Evolutionary conservation across 2,888 invertebrate species (phyloP).

Genomic region (Chloroclysta siterata): DNA sequence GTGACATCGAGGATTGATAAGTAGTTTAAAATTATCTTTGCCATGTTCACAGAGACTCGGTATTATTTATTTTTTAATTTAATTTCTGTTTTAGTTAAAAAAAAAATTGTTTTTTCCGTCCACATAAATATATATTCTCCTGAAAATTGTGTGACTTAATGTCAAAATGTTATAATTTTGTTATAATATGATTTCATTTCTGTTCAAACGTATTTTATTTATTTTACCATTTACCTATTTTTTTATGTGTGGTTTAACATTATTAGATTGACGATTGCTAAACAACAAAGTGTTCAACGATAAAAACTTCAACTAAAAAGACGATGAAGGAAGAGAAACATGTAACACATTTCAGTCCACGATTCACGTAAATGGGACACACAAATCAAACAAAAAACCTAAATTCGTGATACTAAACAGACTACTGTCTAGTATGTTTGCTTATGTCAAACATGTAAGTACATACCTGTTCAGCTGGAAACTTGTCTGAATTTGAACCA

Average conservation of each 20-base stretch:
- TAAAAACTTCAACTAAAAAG: slow-evolving; percentile 22
- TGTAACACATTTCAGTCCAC: slow-evolving; percentile 26
- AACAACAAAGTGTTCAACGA: slow-evolving; percentile 11
- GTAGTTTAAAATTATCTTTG: neutral
- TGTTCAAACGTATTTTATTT: too few species aligned
- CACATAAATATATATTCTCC: too few species aligned
- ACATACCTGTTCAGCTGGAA: slow-evolving; percentile 85
- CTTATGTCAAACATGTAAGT: slow-evolving; percentile 18
- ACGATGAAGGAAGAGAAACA: slow-evolving; percentile 27
- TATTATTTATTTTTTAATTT: neutral
- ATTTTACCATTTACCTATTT: too few species aligned
- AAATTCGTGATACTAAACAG: slow-evolving; percentile 6
- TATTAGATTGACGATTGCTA: slow-evolving; percentile 10
- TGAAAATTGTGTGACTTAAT: too few species aligned
- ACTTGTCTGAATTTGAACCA: slow-evolving; percentile 87
- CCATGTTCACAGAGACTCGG: neutral
- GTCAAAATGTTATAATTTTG: too few species aligned
- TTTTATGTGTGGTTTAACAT: slow-evolving; percentile 2
- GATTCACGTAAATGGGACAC: slow-evolving; percentile 20
- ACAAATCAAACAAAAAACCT: slow-evolving; percentile 16
- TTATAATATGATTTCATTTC: too few species aligned
- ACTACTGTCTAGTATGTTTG: slow-evolving; percentile 4
- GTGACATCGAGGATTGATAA: slow-evolving; percentile 9
- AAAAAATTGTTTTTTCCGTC: too few species aligned
- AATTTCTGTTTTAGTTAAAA: too few species aligned